Evolutionary conservation across 2,888 invertebrate species (phyloP), one percentile per base, ranked within the genome.

Genomic region (Agrilus cyanescens): DNA sequence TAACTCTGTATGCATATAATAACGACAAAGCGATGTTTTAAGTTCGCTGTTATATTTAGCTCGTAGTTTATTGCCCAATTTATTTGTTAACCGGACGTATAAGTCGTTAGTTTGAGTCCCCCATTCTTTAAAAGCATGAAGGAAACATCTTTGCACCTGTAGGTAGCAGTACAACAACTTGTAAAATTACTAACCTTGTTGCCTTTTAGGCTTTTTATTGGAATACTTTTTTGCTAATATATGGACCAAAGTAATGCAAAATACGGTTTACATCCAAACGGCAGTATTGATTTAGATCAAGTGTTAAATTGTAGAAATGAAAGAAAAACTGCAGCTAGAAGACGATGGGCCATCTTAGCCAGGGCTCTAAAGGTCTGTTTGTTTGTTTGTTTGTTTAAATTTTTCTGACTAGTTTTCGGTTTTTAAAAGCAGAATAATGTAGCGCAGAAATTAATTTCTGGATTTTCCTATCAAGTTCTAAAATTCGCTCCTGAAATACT

Each of bases 301-400:
- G 60, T 62, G 46, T 54, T 61, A 52, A 58, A 50, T 49, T 57
- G 56, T 50, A 54, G 52, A 49, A 63, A 60, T 60, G 62, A 65
- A 56, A 67, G 62, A 59, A 66, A 67, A 63, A 68, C 70, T 57
- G 71, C 73, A 49, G 82, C 82, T 15, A 72, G 79, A 47, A 73
- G 75, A 58, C 73, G 82, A 53, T 82, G 82, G 82, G 75, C 75
- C 47, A 74, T 82, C 37, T 66, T 82, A 54, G 82, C 82, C 42
- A 76, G 77, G 52, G 81, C 80, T 35, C 61, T 82, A 49, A 68
- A 67, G 64, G 67, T 68, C 65, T 50, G 54, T 54, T 53, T 78
- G 25, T 10, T 6, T 20, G 5, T n/a, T n/a, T n/a, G n/a, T n/a
- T n/a, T n/a, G n/a, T n/a, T n/a, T n/a, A 4, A 20, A 20, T 20